Evolutionary conservation across 1,140 invertebrate species (phyloP), one percentile per base, ranked within the genome.

Genomic region (Megalopta genalis): DNA sequence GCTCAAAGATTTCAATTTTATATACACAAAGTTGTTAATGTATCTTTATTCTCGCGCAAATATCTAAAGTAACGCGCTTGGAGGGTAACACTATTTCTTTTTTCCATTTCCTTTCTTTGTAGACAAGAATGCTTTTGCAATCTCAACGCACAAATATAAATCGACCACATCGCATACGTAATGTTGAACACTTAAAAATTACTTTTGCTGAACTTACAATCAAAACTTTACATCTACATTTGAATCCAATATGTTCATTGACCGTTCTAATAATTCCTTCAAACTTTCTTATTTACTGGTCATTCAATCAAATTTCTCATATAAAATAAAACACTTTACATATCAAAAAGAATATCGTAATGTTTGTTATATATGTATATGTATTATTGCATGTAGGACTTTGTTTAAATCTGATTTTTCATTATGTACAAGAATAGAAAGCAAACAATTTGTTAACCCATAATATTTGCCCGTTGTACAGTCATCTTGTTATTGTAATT

Each of bases 371-470:
- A 52, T 52, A 52, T 52, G 16, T 52, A 73, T 83, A 60, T 52
- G 64, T 83, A 82, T 85, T 86, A 88, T 86, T 88, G 87, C 86
- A 73, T 85, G 74, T 81, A 86, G 59, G 67, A 80, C 32, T 83
- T 86, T 67, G 46, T 82, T 86, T 39, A 67, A 82, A 68, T 60
- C 80, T 80, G 75, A 76, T 84, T 82, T 82, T 76, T 59, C 49
- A 52, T 85, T 89, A 88, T 88, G 76, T 88, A 89, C 87, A 89
- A 83, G 82, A 88, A 82, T 89, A 85, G 77, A 69, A 88, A 88
- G 84, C 80, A 75, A 89, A 87, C 59, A 80, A 87, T 76, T 77
- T 32, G 54, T 71, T 59, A 71, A 80, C 10, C 14, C 25, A 77
- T 74, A 62, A 86, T 80, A 70, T 71, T 82, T 25, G 65, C 27